Percentiles rank a stretch among this genome's conserved stretches.
Conservation (phyloP, 2,888 invertebrate species). For the Macaria notata region DNA sequence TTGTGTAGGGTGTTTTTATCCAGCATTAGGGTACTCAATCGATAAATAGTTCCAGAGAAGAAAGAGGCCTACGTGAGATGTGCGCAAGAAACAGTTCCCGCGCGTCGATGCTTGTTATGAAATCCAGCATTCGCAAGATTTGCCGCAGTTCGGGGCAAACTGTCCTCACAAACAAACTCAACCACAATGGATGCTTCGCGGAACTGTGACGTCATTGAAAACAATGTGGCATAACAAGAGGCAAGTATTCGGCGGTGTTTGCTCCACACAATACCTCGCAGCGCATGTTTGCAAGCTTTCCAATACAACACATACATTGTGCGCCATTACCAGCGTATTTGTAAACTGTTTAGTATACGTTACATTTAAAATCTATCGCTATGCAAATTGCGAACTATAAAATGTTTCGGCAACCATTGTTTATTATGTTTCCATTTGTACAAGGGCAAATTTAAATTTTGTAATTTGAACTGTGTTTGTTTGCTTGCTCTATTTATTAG, state of each 20-base stretch:
- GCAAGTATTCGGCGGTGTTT: constrained; percentile 70
- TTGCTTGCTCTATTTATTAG: too few species aligned
- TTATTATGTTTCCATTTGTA: constrained; percentile 9
- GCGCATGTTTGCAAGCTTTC: constrained; percentile 46
- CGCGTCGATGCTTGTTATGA: constrained; percentile 65
- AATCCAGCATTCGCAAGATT: constrained; percentile 68
- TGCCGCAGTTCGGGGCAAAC: constrained; percentile 51
- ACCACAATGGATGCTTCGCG: constrained; percentile 75
- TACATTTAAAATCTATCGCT: constrained; percentile 20
- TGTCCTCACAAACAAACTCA: constrained; percentile 61
- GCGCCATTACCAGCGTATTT: constrained; percentile 28
- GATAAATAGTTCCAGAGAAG: too few species aligned
- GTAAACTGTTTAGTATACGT: constrained; percentile 17
- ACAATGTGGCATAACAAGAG: constrained; percentile 75
- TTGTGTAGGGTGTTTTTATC: too few species aligned
- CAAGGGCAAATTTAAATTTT: constrained; percentile 7
- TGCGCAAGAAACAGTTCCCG: constrained; percentile 42
- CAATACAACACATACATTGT: constrained; percentile 40
- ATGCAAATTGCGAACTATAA: constrained; percentile 17
- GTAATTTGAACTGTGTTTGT: too few species aligned
- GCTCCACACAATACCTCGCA: constrained; percentile 68
- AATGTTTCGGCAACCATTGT: constrained; percentile 6
- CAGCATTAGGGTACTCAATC: too few species aligned
- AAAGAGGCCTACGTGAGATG: constrained; percentile 7
- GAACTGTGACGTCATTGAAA: constrained; percentile 74